Percentiles rank a stretch among this genome's conserved stretches.
These are phyloP conservation scores for Avahi laniger DNA, from an alignment of 2,797 vertebrate species.

Conservation along the genomic window DNA sequence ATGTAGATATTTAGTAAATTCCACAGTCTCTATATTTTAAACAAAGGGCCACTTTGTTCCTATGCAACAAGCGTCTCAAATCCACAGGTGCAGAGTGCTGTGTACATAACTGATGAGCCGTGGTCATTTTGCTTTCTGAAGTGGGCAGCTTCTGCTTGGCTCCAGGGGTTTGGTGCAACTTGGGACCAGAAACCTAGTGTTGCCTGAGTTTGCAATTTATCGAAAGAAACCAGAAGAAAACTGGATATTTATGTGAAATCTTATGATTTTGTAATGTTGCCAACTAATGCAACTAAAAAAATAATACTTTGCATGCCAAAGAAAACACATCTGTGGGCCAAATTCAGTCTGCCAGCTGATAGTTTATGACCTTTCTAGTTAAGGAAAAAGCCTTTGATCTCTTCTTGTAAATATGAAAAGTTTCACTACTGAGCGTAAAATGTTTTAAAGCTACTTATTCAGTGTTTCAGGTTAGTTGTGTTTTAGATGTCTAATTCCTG, in stretches of 20 bases:
- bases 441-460: slow-evolving; percentile 13
- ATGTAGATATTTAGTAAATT: not conserved
- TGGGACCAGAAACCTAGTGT: not conserved
- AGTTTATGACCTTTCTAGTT: slow-evolving; percentile 25
- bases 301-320: not conserved
- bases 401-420: not conserved
- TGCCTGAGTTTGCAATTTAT: slow-evolving; percentile 1
- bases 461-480: slow-evolving; percentile 33
- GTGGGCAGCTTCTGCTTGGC: not conserved
- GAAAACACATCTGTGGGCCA: not conserved
- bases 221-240: slow-evolving; percentile 29
- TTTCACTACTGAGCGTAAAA: not conserved
- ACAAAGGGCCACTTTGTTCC: not conserved
- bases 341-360: not conserved
- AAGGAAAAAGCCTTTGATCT: slow-evolving; percentile 9
- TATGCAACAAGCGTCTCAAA: not conserved
- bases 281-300: not conserved
- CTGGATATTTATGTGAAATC: not conserved
- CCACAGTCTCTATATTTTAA: not conserved
- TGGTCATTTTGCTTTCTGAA: not conserved
- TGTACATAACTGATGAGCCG: not conserved
- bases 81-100: not conserved
- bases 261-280: slow-evolving; percentile 37
- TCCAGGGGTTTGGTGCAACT: not conserved
- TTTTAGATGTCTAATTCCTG: slow-evolving; percentile 17